These are phyloP conservation scores for Chaetophractus vellerosus DNA, from an alignment of 2,797 vertebrate genomes.

Conservation along the genomic window DNA sequence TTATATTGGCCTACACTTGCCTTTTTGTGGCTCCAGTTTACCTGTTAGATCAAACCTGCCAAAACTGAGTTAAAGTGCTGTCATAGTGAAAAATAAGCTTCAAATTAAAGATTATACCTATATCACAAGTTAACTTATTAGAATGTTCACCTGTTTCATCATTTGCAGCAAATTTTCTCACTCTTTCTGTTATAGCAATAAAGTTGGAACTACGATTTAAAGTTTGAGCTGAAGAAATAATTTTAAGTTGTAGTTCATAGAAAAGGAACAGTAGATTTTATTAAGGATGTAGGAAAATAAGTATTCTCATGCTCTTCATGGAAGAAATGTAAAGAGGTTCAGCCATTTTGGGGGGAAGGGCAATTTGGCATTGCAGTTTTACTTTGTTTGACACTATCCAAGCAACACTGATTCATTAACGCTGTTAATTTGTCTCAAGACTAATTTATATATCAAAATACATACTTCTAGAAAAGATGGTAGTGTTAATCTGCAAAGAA, in stretches of 20 bases:
- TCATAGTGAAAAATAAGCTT: slow-evolving; percentile 7
- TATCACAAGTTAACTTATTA: neutral
- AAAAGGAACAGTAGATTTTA: slow-evolving; percentile 3
- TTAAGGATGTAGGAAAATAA: neutral
- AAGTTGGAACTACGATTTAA: slow-evolving; percentile 16
- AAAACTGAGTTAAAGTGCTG: neutral
- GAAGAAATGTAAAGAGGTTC: neutral
- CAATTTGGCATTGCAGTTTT: neutral
- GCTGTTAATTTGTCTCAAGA: neutral
- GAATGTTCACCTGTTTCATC: neutral
- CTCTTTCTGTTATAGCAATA: neutral
- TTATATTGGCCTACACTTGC: neutral
- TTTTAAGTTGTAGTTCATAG: neutral
- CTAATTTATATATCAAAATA: slow-evolving; percentile 49
- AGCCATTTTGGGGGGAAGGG: neutral
- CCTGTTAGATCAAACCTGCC: neutral
- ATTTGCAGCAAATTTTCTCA: neutral
- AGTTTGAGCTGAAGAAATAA: slow-evolving; percentile 1
- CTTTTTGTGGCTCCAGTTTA: neutral
- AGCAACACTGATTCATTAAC: neutral
- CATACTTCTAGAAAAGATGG: slow-evolving; percentile 25
- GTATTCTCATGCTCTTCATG: neutral
- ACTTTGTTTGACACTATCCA: neutral
- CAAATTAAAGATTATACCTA: neutral
- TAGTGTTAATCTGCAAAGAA: slow-evolving; percentile 9